Evolutionary conservation across 2,888 invertebrate species (phyloP).

Genomic region (Leptopilina myrica): DNA sequence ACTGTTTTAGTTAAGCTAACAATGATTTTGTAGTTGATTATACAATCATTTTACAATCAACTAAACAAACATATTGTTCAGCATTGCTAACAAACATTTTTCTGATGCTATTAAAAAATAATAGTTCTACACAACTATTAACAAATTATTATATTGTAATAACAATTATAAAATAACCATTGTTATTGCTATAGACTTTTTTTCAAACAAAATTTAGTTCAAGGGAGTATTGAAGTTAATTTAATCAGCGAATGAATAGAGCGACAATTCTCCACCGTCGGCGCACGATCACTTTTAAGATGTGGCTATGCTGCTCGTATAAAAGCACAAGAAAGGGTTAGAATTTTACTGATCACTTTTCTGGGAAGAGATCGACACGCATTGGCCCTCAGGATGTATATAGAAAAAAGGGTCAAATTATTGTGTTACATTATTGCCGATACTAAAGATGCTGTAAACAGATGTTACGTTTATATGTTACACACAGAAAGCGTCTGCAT

Average conservation of each 20-base stretch:
- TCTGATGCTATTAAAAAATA: too few species aligned
- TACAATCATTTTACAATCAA: too few species aligned
- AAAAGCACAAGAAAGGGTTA: conserved; percentile 18
- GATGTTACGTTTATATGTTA: not conserved
- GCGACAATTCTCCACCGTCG: conserved; percentile 31
- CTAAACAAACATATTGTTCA: too few species aligned
- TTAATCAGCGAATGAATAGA: conserved; percentile 52
- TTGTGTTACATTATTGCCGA: not conserved
- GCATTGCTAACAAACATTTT: too few species aligned
- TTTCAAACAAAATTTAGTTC: not conserved
- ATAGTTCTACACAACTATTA: too few species aligned
- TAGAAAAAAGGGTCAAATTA: not conserved
- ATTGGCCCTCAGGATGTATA: conserved; percentile 8
- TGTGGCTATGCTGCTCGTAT: not conserved
- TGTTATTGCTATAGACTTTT: too few species aligned
- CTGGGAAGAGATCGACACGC: conserved; percentile 30
- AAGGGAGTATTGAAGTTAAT: conserved; percentile 43
- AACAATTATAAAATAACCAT: too few species aligned
- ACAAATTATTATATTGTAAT: too few species aligned
- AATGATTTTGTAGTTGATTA: too few species aligned
- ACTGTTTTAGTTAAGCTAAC: too few species aligned
- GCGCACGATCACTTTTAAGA: conserved; percentile 5
- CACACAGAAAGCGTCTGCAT: not conserved
- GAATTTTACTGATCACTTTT: conserved; percentile 30
- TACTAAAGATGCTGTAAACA: not conserved